These are phyloP conservation scores for Octonoba sinensis DNA, from an alignment of 2,888 invertebrate species.

Conservation along the genomic window DNA sequence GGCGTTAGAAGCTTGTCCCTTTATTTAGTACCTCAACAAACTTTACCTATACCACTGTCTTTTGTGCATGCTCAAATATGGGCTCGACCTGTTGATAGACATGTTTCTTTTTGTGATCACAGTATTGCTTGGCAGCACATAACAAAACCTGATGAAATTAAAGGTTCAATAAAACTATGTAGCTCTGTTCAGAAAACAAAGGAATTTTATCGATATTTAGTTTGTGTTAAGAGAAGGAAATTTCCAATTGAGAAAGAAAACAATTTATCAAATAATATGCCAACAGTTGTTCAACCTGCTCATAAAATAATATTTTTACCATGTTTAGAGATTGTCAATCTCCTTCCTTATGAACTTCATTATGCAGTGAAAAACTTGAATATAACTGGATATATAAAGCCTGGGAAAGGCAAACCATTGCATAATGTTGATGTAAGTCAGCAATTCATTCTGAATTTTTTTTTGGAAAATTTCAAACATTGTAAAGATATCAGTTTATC, in stretches of 20 bases:
- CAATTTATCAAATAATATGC: neutral
- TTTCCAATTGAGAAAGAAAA: conserved; percentile 78
- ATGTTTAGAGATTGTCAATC: conserved; percentile 85
- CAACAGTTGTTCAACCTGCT: conserved; percentile 76
- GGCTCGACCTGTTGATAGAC: conserved; percentile 77
- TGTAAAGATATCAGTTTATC: conserved; percentile 77
- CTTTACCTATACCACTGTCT: conserved; percentile 82
- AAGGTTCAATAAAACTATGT: conserved; percentile 33
- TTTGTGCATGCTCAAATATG: conserved; percentile 82
- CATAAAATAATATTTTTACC: conserved; percentile 89
- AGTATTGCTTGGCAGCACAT: conserved; percentile 78
- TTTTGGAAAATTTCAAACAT: conserved; percentile 86
- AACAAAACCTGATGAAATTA: conserved; percentile 72
- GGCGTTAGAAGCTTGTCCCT: conserved; percentile 38
- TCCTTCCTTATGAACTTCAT: conserved; percentile 80
- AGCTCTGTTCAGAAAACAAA: conserved; percentile 38
- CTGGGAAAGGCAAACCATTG: conserved; percentile 72
- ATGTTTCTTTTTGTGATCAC: conserved; percentile 74
- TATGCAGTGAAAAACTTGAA: conserved; percentile 69
- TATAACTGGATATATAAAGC: conserved; percentile 71
- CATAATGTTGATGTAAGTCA: conserved; percentile 79
- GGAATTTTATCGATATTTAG: conserved; percentile 52
- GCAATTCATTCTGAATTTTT: conserved; percentile 81
- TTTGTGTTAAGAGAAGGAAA: conserved; percentile 76
- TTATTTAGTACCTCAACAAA: conserved; percentile 69